Conservation (phyloP, 2,113 vertebrate species). For the Cephalopholis sonnerati region DNA sequence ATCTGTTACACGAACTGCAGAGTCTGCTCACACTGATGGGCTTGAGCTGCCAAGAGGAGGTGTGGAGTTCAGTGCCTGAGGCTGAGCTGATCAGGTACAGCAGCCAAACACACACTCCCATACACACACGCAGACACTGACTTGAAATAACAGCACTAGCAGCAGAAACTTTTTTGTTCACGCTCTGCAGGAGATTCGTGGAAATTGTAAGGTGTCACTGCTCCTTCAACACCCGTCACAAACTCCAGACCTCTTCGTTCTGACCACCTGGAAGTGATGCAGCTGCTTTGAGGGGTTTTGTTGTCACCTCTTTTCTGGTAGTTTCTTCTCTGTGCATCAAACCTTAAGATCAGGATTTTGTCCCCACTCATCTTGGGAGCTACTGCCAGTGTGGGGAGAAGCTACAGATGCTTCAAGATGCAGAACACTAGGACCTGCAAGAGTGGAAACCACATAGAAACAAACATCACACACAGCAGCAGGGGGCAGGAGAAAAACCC, state of each 20-base stretch:
- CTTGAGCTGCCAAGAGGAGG: conserved; percentile 14
- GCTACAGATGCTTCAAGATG: conserved; percentile 7
- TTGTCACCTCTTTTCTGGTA: neutral
- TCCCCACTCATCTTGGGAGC: neutral
- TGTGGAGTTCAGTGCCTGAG: neutral
- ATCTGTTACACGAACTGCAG: neutral
- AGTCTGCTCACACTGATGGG: neutral
- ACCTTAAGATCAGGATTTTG: neutral
- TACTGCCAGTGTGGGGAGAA: neutral
- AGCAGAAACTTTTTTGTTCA: neutral
- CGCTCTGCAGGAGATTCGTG: neutral
- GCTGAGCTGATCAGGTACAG: conserved; percentile 16
- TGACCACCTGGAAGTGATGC: neutral
- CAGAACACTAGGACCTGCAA: neutral
- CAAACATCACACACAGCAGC: neutral
- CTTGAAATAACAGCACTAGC: neutral
- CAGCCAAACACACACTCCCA: neutral
- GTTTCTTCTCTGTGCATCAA: neutral
- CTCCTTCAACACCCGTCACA: neutral
- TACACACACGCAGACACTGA: neutral
- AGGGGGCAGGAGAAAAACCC: neutral
- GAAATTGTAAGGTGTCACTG: neutral
- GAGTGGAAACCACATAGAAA: conserved; percentile 1
- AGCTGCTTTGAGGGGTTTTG: neutral
- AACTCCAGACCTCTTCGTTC: neutral